Base-by-base conservation (phyloP, 2,888 invertebrate genomes). In the Tryphoninae sp. region DNA sequence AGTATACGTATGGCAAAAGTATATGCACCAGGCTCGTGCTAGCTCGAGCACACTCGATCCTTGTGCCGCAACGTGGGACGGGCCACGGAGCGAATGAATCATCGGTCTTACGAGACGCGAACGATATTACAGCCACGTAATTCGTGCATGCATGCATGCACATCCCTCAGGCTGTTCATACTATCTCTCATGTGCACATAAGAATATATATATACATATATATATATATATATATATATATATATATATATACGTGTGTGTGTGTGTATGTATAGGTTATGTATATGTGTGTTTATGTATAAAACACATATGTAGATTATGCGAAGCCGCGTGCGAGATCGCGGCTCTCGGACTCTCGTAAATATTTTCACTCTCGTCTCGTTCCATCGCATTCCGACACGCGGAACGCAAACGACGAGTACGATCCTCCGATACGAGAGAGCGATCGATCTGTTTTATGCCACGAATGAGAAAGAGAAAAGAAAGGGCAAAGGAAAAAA, bases 61-160 rank as follows among this genome's bases (percentile, higher is more conserved):
- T 53, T 53, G 67, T 62, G 68, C 76, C 42, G 64, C 75, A 64
- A 80, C 79, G 79, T 80, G 79, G 79, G 79, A 80, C 74, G 79
- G 69, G 74, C 69, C 64, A 69, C 45, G 68, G 55, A 79, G 74
- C 79, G 79, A 65, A 80, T 80, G 79, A 80, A 80, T 80, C 79
- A 80, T 80, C 79, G 79, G 74, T 80, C 64, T 79, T 79, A 79
- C 74, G 74, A 74, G 74, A 74, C 55, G 68, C 79, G 62, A 79
- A 64, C 79, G 74, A 79, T 79, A 79, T 69, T 79, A 64, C 74
- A 74, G 74, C 68, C 62, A 79, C 68, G 79, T 79, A 79, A 79
- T 79, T 79, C 79, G 74, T 79, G 74, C 68, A 69, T 74, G 74
- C 68, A 79, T 79, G 71, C 78, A 64, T 45, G 71, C 72, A 26